A percentile compares a stretch with the other conserved stretches of the same genome.
These are phyloP conservation scores for Melipona beecheii DNA, from an alignment of 2,888 invertebrate genomes.

Conservation along the genomic window DNA sequence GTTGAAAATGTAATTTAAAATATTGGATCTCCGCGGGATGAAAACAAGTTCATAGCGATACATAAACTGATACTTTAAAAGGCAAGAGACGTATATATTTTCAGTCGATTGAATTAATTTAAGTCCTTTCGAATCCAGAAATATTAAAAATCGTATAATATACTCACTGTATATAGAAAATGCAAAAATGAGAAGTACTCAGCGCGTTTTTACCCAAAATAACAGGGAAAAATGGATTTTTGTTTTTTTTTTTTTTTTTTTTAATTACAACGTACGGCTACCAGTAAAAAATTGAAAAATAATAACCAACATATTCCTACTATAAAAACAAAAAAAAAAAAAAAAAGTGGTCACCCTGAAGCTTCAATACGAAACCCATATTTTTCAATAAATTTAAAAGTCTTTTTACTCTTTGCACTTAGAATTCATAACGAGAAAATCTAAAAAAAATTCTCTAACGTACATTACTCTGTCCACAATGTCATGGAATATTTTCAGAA, in stretches of 20 bases:
- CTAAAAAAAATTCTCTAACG: neutral
- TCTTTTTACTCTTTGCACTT: neutral
- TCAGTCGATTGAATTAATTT: neutral
- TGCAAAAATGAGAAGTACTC: neutral
- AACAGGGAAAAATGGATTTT: neutral
- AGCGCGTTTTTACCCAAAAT: neutral
- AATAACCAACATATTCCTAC: neutral
- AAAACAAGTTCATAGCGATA: neutral
- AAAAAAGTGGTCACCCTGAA: neutral
- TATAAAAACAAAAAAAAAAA: neutral
- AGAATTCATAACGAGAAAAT: neutral
- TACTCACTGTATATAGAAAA: neutral
- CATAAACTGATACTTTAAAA: neutral
- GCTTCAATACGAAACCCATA: neutral
- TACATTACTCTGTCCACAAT: neutral
- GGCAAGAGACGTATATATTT: neutral
- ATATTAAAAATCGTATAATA: conserved; percentile 1
- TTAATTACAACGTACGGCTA: neutral
- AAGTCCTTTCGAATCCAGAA: neutral
- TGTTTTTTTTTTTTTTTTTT: neutral
- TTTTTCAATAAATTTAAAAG: neutral
- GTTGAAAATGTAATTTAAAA: neutral
- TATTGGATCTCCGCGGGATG: neutral
- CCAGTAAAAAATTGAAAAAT: neutral
- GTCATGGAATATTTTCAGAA: neutral